Percentiles rank a stretch among this genome's conserved stretches.
Conservation (phyloP, 2,797 vertebrate species). For the Gallinago nigripennis region DNA sequence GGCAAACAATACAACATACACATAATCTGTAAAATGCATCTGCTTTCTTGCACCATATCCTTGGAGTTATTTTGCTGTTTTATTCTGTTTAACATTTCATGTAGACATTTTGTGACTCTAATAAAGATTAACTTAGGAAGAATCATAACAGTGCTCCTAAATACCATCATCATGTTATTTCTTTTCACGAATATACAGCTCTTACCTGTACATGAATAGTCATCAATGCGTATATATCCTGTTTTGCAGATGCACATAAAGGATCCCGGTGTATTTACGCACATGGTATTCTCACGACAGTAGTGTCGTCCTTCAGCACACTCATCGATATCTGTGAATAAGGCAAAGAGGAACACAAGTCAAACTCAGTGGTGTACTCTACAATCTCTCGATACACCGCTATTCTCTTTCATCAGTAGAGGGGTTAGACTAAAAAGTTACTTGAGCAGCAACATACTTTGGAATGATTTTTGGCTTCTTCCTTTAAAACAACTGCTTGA, state of each 20-base stretch:
- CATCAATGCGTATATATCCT: constrained; percentile 93
- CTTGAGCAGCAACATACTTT: not conserved
- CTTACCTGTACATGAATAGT: constrained; percentile 95
- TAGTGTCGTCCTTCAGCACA: constrained; percentile 94
- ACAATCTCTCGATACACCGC: fast-evolving
- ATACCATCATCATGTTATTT: not conserved
- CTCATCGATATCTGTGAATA: constrained; percentile 88
- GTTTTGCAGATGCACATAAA: constrained; percentile 95
- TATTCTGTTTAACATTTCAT: not conserved
- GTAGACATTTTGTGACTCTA: not conserved
- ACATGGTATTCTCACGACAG: constrained; percentile 93
- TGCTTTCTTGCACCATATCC: not conserved
- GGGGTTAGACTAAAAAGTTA: not conserved
- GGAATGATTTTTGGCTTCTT: not conserved
- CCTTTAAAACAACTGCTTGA: not conserved
- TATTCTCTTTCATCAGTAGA: not conserved
- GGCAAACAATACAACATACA: not conserved
- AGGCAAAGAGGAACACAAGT: not conserved
- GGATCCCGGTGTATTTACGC: constrained; percentile 91
- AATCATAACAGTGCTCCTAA: not conserved
- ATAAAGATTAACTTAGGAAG: not conserved
- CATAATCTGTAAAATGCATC: not conserved
- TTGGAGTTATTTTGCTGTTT: not conserved
- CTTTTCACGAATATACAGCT: not conserved
- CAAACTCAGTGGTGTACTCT: not conserved